Percentiles rank a stretch among this genome's conserved stretches.
phyloP scores from a whole-genome alignment of 2,888 invertebrate species.

The Phaonia tiefii region DNA sequence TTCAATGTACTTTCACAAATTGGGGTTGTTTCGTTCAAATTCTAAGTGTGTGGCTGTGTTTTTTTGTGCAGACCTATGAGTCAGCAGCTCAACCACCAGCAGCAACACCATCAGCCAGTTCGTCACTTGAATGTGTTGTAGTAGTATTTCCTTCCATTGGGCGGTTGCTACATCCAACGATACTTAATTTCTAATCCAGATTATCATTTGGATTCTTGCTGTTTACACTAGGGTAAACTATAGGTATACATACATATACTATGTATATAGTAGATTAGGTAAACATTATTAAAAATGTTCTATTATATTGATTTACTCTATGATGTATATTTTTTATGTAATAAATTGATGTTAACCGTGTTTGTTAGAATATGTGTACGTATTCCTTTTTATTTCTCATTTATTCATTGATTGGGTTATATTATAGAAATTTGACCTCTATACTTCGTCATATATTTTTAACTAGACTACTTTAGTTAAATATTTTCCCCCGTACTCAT shows the following conservation, averaged over 20 bases:
- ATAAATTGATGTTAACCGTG: too few species aligned
- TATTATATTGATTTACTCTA: constrained; percentile 16
- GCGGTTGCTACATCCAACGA: constrained; percentile 4
- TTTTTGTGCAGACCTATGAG: constrained; percentile 33
- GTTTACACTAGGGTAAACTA: constrained; percentile 4
- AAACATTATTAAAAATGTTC: constrained; percentile 11
- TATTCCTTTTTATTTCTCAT: too few species aligned
- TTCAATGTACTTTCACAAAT: constrained; percentile 24
- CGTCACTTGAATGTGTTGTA: constrained; percentile 27
- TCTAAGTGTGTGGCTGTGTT: too few species aligned
- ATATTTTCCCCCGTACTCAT: too few species aligned
- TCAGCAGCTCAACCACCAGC: constrained; percentile 11
- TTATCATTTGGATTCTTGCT: constrained; percentile 22
- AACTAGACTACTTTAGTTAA: too few species aligned
- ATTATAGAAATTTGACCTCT: too few species aligned
- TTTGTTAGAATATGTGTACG: too few species aligned
- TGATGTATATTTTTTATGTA: too few species aligned
- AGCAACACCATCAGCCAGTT: not conserved
- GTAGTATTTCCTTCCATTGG: constrained; percentile 14
- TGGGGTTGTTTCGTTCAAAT: constrained; percentile 22
- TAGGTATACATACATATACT: not conserved
- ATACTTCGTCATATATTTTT: too few species aligned
- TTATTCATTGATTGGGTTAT: too few species aligned
- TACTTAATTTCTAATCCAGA: too few species aligned
- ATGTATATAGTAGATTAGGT: not conserved